Base-by-base conservation (phyloP, 2,888 invertebrate species). In the Odontomyia ornata region DNA sequence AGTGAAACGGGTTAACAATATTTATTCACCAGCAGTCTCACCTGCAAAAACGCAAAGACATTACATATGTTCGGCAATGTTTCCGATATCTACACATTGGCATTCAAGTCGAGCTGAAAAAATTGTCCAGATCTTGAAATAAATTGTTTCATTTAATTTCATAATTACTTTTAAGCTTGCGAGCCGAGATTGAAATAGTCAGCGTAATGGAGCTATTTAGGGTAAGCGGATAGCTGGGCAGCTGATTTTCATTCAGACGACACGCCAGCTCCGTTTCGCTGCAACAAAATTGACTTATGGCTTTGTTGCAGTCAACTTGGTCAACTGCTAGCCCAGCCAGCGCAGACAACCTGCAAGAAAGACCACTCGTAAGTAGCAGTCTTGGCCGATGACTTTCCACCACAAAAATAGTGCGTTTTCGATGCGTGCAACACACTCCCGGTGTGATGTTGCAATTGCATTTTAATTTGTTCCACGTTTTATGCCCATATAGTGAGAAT, bases 61-160 rank as follows among this genome's bases (percentile, higher is more conserved):
- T 5, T 5, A 36, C 36, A 36, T 36, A 9, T 36, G 36, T 36
- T 36, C 36, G 9, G 36, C 5, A 3, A 5, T 36, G 36, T 36
- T 36, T 36, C 9, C 36, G 18, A 52, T 9, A 52, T 52, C 52
- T 15, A 52, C 52, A 36, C 64, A 43, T 18, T 43, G 67, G 67
- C n/a, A 64, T 64, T 30, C 64, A n/a, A 23, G 9, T 43, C 43
- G 28, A n/a, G 52, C 15, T 52, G 52, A 52, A 52, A 67, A 36
- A 36, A 67, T 21, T 36, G 13, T 18, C 46, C 43, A 30, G 21
- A 7, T 21, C 67, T 23, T 25, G 25, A 21, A 43, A 21, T 21
- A 18, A 67, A 67, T 36, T 67, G 67, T 67, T 67, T 67, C 67
- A 67, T 43, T 67, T 67, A 67, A 67, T 67, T 67, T 67, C 67